These are phyloP conservation scores for Encarsia formosa DNA, from an alignment of 2,888 invertebrate genomes.

Conservation along the genomic window DNA sequence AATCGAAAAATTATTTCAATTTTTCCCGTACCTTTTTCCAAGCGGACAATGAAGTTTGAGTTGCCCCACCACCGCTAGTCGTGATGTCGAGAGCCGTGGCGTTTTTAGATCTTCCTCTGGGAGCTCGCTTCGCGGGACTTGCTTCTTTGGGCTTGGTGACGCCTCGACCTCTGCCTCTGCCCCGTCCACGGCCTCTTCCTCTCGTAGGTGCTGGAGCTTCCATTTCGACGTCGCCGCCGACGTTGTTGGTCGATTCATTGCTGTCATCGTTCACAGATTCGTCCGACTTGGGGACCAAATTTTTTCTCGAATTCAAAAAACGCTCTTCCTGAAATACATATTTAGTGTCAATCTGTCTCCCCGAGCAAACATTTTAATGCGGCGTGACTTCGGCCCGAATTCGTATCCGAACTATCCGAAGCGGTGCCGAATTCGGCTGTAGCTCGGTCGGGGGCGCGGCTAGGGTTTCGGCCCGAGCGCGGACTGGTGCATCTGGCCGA, in stretches of 20 bases:
- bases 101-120: slow-evolving; percentile 9
- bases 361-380: too few relatives aligned
- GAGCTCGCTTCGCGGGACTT: slow-evolving; percentile 4
- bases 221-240: slow-evolving; percentile 11
- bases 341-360: too few relatives aligned
- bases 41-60: neutral
- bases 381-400: too few relatives aligned
- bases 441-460: too few relatives aligned
- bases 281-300: slow-evolving; percentile 20
- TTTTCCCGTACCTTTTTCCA: slow-evolving; percentile 14
- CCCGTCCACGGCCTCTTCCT: slow-evolving; percentile 24
- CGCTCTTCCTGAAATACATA: slow-evolving; percentile 11
- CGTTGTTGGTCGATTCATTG: too few relatives aligned
- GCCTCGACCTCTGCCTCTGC: slow-evolving; percentile 10
- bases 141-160: slow-evolving; percentile 3
- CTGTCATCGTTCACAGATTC: too few relatives aligned
- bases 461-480: too few relatives aligned
- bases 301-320: slow-evolving; percentile 13
- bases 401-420: too few relatives aligned
- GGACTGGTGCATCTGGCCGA: too few relatives aligned
- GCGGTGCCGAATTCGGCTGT: too few relatives aligned
- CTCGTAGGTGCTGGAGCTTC: slow-evolving; percentile 5
- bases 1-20: neutral
- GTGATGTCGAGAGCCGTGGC: slow-evolving; percentile 8
- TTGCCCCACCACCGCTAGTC: neutral